phyloP scores from a whole-genome alignment of 2,888 invertebrate species.

The Troides aeacus region DNA sequence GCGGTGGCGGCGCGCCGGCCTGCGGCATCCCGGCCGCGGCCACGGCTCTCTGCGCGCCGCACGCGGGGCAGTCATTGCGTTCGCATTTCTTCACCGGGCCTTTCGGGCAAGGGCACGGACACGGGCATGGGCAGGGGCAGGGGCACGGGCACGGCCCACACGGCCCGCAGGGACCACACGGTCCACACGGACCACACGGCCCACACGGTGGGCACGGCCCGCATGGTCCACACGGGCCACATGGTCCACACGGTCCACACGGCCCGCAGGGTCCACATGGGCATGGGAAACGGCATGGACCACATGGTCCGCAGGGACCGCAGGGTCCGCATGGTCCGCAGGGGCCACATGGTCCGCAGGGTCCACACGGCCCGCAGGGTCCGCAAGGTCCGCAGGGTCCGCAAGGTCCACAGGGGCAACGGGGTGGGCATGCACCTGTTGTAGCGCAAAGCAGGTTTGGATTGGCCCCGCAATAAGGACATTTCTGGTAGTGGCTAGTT shows the following conservation, averaged over 20 bases:
- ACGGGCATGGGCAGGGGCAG: slow-evolving; percentile 39
- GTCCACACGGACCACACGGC: slow-evolving; percentile 45
- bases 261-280: slow-evolving; percentile 39
- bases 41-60: slow-evolving; percentile 33
- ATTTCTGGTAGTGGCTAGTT: slow-evolving; percentile 27
- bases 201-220: slow-evolving; percentile 39
- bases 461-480: slow-evolving; percentile 32
- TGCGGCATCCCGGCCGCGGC: slow-evolving; percentile 16
- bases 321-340: slow-evolving; percentile 42
- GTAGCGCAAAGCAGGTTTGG: slow-evolving; percentile 37
- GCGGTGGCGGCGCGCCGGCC: slow-evolving; percentile 7
- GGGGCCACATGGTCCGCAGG: slow-evolving; percentile 43
- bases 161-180: slow-evolving; percentile 43
- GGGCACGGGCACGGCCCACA: slow-evolving; percentile 37
- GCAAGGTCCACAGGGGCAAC: slow-evolving; percentile 37
- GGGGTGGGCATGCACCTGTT: slow-evolving; percentile 45
- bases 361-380: slow-evolving; percentile 38
- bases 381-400: slow-evolving; percentile 36
- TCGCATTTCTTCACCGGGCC: slow-evolving; percentile 39
- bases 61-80: slow-evolving; percentile 38
- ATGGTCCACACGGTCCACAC: slow-evolving; percentile 41
- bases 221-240: slow-evolving; percentile 37
- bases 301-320: slow-evolving; percentile 40
- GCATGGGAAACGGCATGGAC: slow-evolving; percentile 39
- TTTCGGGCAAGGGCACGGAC: slow-evolving; percentile 38